phyloP scores from a whole-genome alignment of 2,888 invertebrate genomes.

The Seira ritae region DNA sequence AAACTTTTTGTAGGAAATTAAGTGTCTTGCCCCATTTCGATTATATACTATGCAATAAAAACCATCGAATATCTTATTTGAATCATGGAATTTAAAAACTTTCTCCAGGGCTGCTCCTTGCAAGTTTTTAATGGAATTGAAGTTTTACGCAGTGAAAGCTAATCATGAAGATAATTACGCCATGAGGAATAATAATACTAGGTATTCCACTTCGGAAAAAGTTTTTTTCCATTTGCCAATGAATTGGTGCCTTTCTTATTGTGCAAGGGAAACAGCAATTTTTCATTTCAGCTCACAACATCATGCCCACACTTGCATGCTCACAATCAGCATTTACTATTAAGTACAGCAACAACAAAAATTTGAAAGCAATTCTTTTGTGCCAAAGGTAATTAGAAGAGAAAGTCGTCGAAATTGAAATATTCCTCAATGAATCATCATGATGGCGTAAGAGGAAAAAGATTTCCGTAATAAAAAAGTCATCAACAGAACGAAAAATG shows the following conservation, averaged over 20 bases:
- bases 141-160: neutral
- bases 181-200: neutral
- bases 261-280: slow-evolving; percentile 11
- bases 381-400: slow-evolving; percentile 14
- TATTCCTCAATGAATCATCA: too few species aligned
- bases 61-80: neutral
- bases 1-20: too few species aligned
- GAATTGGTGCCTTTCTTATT: neutral
- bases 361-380: neutral
- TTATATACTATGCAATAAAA: neutral
- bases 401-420: neutral
- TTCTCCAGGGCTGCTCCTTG: neutral
- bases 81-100: neutral
- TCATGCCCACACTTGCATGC: too few species aligned
- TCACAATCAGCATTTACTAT: too few species aligned
- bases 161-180: neutral
- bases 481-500: slow-evolving; percentile 20
- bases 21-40: neutral
- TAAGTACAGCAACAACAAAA: neutral
- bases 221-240: slow-evolving; percentile 1
- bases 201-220: neutral
- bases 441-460: too few species aligned
- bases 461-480: slow-evolving; percentile 19
- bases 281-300: slow-evolving; percentile 1
- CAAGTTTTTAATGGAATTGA: too few species aligned